Conservation (phyloP, 2,888 invertebrate species). For the Dendrolimus houi region DNA sequence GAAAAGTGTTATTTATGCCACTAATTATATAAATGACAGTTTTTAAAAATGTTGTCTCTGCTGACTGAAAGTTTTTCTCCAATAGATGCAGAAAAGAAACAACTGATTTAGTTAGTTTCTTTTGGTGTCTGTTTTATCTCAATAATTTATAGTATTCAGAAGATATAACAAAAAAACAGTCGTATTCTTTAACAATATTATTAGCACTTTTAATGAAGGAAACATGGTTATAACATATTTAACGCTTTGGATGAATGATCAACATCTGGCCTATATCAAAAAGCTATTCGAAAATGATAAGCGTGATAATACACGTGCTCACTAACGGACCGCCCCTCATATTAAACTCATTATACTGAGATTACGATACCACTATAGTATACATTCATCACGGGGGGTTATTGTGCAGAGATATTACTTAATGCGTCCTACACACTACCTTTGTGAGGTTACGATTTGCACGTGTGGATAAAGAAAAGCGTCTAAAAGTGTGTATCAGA, state of each 20-base stretch:
- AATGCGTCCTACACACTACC: background rate
- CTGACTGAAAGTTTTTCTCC: too few species aligned
- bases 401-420: conserved; percentile 28
- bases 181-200: too few species aligned
- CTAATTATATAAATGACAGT: too few species aligned
- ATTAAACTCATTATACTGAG: conserved; percentile 57
- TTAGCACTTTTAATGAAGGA: too few species aligned
- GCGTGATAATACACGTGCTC: conserved; percentile 54
- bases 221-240: background rate
- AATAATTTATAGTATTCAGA: too few species aligned
- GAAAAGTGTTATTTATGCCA: too few species aligned
- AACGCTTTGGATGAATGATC: conserved; percentile 13
- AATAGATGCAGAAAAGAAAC: too few species aligned
- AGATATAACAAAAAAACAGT: too few species aligned
- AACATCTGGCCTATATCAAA: conserved; percentile 60
- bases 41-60: too few species aligned
- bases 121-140: too few species aligned
- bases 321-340: conserved; percentile 57
- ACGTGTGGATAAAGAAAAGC: background rate
- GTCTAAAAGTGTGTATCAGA: too few species aligned
- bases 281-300: conserved; percentile 61
- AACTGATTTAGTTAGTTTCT: too few species aligned
- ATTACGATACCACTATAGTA: conserved; percentile 40
- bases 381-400: conserved; percentile 26
- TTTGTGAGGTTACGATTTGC: background rate